Evolutionary conservation across 2,888 invertebrate species (phyloP), one percentile per base, ranked within the genome.

Genomic region (Ctena decussata): DNA sequence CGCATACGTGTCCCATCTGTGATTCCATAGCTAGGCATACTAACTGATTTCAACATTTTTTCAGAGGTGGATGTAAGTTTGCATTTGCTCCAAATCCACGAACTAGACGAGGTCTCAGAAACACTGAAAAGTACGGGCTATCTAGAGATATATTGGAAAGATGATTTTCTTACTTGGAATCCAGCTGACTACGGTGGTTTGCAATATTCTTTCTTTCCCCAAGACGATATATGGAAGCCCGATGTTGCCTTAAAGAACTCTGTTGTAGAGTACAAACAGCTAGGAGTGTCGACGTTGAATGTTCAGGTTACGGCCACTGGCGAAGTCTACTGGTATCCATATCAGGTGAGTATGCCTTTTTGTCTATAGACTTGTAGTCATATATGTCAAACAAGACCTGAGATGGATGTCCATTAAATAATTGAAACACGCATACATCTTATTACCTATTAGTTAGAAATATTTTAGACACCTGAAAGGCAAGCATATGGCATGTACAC

Each of bases 211-310:
- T 71, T 77, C 41, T 86, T 80, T 78, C 85, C 85, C 5, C 85
- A 85, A 80, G 73, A 80, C 30, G 83, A 83, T 37, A 72, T 86
- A 32, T 86, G 86, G 86, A 86, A 83, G 53, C 86, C 86, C 0
- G 86, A 86, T 32, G 78, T 86, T 2, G 83, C 86, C 24, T 49
- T 83, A 53, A 86, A 81, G 72, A 86, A 86, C 41, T 86, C 86
- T 3, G 73, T 44, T 21, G 27, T 69, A 27, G 75, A 86, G 30
- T 86, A 83, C 76, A 81, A 81, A 44, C 57, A 70, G 35, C 78
- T 86, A 5, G 86, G 86, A 24, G 83, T 80, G 5, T 30, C 74
- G 8, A 24, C 83, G 8, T 46, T 86, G 8, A 83, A 83, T 57
- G 80, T 86, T 0, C 41, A 44, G 35, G 80, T 83, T 2, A 12